phyloP scores from a whole-genome alignment of 2,797 vertebrate species.

The Gymnopithys bicolor region DNA sequence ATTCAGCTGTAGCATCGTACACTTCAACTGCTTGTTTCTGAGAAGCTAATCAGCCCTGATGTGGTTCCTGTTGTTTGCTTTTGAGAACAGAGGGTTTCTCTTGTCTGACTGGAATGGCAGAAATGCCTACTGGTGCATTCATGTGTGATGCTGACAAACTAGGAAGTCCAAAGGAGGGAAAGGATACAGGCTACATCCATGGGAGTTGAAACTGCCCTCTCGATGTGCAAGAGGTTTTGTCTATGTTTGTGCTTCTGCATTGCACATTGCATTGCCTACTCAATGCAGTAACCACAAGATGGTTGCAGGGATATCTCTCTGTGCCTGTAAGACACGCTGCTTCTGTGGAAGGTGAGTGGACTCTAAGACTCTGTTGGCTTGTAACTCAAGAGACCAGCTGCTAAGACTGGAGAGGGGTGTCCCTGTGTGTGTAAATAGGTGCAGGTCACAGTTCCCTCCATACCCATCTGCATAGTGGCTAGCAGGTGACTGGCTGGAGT shows the following conservation, averaged over 20 bases:
- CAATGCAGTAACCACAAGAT: background rate
- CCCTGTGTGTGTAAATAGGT: background rate
- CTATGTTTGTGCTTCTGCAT: background rate
- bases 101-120: conserved; percentile 15
- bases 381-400: background rate
- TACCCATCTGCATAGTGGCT: background rate
- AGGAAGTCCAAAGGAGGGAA: background rate
- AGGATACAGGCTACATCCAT: background rate
- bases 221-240: background rate
- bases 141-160: background rate
- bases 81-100: conserved; percentile 4
- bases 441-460: background rate
- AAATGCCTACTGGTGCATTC: conserved; percentile 29
- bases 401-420: background rate
- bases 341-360: conserved; percentile 8
- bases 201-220: background rate
- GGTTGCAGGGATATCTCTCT: background rate
- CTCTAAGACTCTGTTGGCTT: background rate
- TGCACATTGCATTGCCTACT: background rate
- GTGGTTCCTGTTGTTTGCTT: conserved; percentile 23
- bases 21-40: background rate
- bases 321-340: background rate
- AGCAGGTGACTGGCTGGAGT: background rate
- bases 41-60: conserved; percentile 35
- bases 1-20: background rate